phyloP scores from a whole-genome alignment of 2,797 vertebrate genomes.

The Sebastes umbrosus region DNA sequence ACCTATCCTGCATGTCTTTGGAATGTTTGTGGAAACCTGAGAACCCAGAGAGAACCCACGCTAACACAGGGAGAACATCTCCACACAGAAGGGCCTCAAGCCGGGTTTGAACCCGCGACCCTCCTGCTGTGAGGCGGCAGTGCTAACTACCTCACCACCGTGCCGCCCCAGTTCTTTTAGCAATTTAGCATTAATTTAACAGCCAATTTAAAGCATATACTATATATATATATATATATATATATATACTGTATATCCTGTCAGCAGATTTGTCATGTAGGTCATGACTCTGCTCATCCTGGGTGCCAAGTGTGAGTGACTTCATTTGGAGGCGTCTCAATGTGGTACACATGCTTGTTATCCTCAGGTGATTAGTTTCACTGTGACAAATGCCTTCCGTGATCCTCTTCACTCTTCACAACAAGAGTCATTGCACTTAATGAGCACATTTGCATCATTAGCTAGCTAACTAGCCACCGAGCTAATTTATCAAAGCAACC shows the following conservation, averaged over 20 bases:
- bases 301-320: background rate
- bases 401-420: slow-evolving; percentile 2
- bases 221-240: no score
- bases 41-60: no score
- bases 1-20: no score
- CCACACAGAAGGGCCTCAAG: no score
- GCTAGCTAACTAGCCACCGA: slow-evolving; percentile 14
- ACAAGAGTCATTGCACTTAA: background rate
- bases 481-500: slow-evolving; percentile 20
- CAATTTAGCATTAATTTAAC: background rate
- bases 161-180: background rate
- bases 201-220: background rate
- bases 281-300: background rate
- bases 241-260: background rate
- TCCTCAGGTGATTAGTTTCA: background rate
- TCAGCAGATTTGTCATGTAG: background rate
- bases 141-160: no score
- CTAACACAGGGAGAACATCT: no score
- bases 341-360: background rate
- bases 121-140: no score
- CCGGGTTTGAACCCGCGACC: no score
- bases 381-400: background rate
- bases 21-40: no score
- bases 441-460: slow-evolving; percentile 29
- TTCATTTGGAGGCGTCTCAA: background rate